Percentiles rank a stretch among this genome's conserved stretches.
Evolutionary conservation across 2,113 vertebrate genomes (phyloP).

Genomic region (Morone chrysops): DNA sequence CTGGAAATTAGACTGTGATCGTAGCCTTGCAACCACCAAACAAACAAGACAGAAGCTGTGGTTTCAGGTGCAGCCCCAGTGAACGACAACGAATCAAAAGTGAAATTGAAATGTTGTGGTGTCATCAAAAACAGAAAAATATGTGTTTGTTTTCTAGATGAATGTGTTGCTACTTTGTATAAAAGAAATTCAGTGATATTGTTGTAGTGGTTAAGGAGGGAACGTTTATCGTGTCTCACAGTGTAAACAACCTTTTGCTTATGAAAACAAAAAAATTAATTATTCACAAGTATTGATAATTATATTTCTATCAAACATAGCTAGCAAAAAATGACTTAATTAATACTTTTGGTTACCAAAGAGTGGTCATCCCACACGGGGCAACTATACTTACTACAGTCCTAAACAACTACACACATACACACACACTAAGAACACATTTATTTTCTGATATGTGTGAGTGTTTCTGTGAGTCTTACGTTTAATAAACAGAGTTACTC

Average conservation of each 20-base stretch:
- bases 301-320: neutral
- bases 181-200: neutral
- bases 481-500: constrained; percentile 64
- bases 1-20: constrained; percentile 37
- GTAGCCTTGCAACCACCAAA: constrained; percentile 40
- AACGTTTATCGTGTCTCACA: neutral
- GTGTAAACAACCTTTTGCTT: neutral
- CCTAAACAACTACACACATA: neutral
- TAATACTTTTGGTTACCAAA: neutral
- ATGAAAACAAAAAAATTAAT: neutral
- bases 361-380: neutral
- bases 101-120: constrained; percentile 30
- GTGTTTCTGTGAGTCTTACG: neutral
- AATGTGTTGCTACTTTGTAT: neutral
- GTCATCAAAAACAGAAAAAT: neutral
- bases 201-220: neutral
- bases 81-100: constrained; percentile 35
- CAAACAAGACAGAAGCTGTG: constrained; percentile 56
- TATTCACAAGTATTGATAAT: neutral
- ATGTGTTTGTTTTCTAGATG: neutral
- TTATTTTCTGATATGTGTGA: neutral
- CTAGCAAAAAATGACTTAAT: neutral
- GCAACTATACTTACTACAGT: neutral
- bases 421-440: neutral
- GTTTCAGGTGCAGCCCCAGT: constrained; percentile 54